Evolutionary conservation across 2,888 invertebrate genomes (phyloP).

Genomic region (Dascillus cervinus): DNA sequence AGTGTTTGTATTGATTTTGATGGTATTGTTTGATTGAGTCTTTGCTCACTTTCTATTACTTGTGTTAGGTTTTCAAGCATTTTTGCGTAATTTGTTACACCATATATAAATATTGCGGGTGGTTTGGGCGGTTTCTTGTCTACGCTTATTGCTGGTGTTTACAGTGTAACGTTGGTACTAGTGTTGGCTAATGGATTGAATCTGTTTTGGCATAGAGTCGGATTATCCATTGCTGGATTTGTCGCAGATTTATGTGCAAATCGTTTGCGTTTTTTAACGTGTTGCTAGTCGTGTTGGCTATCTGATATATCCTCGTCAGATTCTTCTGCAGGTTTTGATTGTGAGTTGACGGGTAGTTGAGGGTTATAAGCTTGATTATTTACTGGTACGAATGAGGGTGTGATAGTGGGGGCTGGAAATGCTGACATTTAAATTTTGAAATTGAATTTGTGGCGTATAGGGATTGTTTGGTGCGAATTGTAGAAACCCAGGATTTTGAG

Average conservation of each 20-base stretch:
- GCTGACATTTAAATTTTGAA: slow-evolving; percentile 1
- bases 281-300: slow-evolving; percentile 5
- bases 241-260: slow-evolving; percentile 3
- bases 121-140: slow-evolving; percentile 3
- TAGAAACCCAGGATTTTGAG: slow-evolving; percentile 1
- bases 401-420: too few species aligned
- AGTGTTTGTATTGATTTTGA: slow-evolving; percentile 5
- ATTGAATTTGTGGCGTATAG: slow-evolving; percentile 1
- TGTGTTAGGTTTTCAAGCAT: slow-evolving; percentile 3
- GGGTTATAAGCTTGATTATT: slow-evolving; percentile 4
- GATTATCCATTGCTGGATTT: slow-evolving; percentile 1
- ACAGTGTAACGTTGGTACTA: slow-evolving; percentile 1
- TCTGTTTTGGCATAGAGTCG: slow-evolving; percentile 3
- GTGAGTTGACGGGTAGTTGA: slow-evolving; percentile 3
- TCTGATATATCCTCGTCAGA: slow-evolving; percentile 6
- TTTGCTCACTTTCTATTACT: slow-evolving; percentile 4
- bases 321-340: slow-evolving; percentile 5
- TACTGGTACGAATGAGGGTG: slow-evolving; percentile 1
- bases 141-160: slow-evolving; percentile 3
- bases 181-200: slow-evolving; percentile 3
- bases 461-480: slow-evolving; percentile 4
- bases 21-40: slow-evolving; percentile 4
- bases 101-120: slow-evolving; percentile 4
- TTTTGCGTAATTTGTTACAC: slow-evolving; percentile 4
- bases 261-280: slow-evolving; percentile 7